Conservation (phyloP, 1,140 invertebrate genomes). For the Leptonema lineaticorne region DNA sequence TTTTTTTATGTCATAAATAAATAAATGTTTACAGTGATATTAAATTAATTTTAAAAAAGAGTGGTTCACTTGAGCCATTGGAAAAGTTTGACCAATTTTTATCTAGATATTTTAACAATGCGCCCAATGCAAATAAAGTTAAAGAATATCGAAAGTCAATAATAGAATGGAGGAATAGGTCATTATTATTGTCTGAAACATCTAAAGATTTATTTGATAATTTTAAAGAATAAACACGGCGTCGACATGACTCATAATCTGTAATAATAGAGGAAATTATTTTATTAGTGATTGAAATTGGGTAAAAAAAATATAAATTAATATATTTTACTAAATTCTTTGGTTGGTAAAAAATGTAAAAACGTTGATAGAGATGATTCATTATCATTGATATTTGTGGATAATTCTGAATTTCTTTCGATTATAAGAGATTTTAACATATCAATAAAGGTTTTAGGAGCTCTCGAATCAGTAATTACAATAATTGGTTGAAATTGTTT, state of each 20-base stretch:
- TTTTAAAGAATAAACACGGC: conserved; percentile 61
- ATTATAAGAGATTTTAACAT: conserved; percentile 51
- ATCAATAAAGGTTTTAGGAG: conserved; percentile 50
- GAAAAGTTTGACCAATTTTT: conserved; percentile 65
- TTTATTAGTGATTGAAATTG: too few relatives aligned
- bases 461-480: conserved; percentile 56
- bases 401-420: conserved; percentile 39
- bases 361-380: not conserved
- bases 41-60: conserved; percentile 61
- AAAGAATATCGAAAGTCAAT: conserved; percentile 66
- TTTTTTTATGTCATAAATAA: not conserved
- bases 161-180: conserved; percentile 65
- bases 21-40: conserved; percentile 63
- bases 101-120: conserved; percentile 72
- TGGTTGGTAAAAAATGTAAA: conserved; percentile 55
- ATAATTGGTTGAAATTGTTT: conserved; percentile 65
- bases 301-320: too few relatives aligned
- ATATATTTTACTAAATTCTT: conserved; percentile 58
- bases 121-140: conserved; percentile 72
- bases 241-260: conserved; percentile 65
- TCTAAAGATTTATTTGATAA: conserved; percentile 61
- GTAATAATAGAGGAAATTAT: too few relatives aligned
- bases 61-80: conserved; percentile 57
- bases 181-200: conserved; percentile 60
- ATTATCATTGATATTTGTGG: conserved; percentile 10